phyloP scores from a whole-genome alignment of 2,888 invertebrate genomes.

The Heliconius aoede region DNA sequence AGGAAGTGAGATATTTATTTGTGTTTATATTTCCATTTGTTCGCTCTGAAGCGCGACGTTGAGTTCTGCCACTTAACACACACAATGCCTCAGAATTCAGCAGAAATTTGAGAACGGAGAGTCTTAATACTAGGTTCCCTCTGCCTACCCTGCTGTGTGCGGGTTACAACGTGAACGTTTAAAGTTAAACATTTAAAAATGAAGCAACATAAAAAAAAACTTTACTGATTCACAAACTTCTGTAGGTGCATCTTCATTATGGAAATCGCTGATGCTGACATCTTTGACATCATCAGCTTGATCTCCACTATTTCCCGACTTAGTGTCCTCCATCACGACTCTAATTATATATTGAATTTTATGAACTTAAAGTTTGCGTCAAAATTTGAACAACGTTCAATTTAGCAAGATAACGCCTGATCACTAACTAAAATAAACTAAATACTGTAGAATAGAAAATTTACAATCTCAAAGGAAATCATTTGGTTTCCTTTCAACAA shows the following conservation, averaged over 20 bases:
- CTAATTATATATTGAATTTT: background rate
- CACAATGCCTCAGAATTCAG: too few relatives aligned
- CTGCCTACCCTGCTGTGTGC: too few relatives aligned
- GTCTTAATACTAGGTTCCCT: too few relatives aligned
- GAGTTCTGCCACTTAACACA: too few relatives aligned
- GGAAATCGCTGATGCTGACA: constrained; percentile 41
- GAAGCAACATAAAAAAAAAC: background rate
- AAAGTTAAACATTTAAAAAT: too few relatives aligned
- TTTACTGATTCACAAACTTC: constrained; percentile 44
- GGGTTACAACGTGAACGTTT: too few relatives aligned
- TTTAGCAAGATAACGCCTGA: constrained; percentile 54
- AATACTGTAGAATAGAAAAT: constrained; percentile 53
- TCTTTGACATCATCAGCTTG: constrained; percentile 32
- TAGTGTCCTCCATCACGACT: constrained; percentile 55
- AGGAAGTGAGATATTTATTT: too few relatives aligned
- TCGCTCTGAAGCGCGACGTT: too few relatives aligned
- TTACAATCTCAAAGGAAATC: constrained; percentile 39
- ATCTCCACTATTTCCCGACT: constrained; percentile 33
- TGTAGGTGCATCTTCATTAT: constrained; percentile 41
- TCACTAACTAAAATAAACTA: constrained; percentile 61
- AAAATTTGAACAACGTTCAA: constrained; percentile 54
- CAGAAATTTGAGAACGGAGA: too few relatives aligned
- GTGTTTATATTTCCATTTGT: too few relatives aligned
- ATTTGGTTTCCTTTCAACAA: constrained; percentile 66
- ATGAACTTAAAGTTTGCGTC: constrained; percentile 43